phyloP scores from a whole-genome alignment of 1,140 invertebrate genomes.

The Drosophila chauvacae region DNA sequence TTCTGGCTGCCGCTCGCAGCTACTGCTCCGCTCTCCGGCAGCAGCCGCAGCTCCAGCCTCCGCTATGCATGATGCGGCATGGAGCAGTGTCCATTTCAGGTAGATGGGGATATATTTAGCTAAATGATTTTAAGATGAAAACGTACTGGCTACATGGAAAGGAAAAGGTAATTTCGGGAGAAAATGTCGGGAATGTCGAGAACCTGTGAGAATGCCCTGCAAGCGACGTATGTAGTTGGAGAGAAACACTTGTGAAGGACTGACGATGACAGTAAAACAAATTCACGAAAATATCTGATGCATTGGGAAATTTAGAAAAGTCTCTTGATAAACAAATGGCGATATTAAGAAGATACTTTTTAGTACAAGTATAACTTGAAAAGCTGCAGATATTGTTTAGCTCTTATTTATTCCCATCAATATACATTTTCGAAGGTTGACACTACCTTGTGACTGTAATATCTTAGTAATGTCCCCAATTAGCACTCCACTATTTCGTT shows the following conservation, averaged over 20 bases:
- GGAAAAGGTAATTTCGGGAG: neutral
- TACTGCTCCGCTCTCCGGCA: neutral
- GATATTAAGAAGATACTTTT: too few relatives aligned
- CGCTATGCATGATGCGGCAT: conserved; percentile 18
- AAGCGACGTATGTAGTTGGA: too few relatives aligned
- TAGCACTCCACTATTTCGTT: neutral
- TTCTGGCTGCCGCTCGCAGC: conserved; percentile 7
- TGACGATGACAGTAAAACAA: too few relatives aligned
- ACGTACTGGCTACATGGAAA: neutral
- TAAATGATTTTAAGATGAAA: neutral
- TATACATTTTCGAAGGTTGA: neutral
- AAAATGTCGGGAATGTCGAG: too few relatives aligned
- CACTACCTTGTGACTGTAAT: neutral
- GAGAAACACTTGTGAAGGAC: too few relatives aligned
- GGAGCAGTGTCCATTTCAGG: neutral
- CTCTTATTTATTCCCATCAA: neutral
- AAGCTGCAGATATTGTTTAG: too few relatives aligned
- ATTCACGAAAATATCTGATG: too few relatives aligned
- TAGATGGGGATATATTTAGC: neutral
- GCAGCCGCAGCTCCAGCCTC: neutral
- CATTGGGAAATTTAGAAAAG: too few relatives aligned
- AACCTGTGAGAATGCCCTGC: too few relatives aligned
- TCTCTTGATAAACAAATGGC: too few relatives aligned
- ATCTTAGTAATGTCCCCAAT: neutral
- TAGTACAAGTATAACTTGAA: too few relatives aligned